Evolutionary conservation across 2,797 vertebrate species (phyloP), one percentile per base, ranked within the genome.

Genomic region (Cichlasoma orientale): DNA sequence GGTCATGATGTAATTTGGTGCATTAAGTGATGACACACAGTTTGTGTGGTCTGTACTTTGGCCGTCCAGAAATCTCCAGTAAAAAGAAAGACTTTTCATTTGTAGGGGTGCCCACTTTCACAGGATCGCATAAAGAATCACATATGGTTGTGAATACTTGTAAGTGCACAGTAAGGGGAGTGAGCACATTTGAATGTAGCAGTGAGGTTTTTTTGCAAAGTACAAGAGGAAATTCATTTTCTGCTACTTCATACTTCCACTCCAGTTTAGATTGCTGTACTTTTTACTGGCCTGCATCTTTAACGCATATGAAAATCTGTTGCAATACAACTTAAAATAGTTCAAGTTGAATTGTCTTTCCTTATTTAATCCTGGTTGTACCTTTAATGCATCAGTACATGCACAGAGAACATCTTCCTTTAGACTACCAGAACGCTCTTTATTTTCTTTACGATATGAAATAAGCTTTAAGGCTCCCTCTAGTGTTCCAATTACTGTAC

Each of bases 391-490:
- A 50, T 29, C 16, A 50, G 4, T 29, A 68, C 41, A 47, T 27
- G 25, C 25, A 29, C 41, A 47, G 23, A 66, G 16, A 50, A 50
- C 18, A 29, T 68, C 25, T 29, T 50, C 18, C 41, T 31, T 44
- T 50, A 68, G 44, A 68, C 41, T 50, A 68, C 25, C 0, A 4
- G 41, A 11, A 68, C 27, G 12, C 61, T 8, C 61, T 68, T 27
- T 10, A 47, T 27, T 47, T 2, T 27, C 5, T 14, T 44, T 19
- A 47, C 56, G 47, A 12, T 27, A n/a, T n/a, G 25, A 29, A 47
- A 41, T 11, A 68, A 50, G 63, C 41, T 38, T 56, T 74, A 27
- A 71, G 61, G 19, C 88, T 77, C 93, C 90, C 87, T 52, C 93
- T 93, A 59, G 85, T 92, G 91, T 63, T 78, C 82, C 81, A 55